These are phyloP conservation scores for Tympanuchus pallidicinctus DNA, from an alignment of 2,113 vertebrate genomes.

Conservation along the genomic window DNA sequence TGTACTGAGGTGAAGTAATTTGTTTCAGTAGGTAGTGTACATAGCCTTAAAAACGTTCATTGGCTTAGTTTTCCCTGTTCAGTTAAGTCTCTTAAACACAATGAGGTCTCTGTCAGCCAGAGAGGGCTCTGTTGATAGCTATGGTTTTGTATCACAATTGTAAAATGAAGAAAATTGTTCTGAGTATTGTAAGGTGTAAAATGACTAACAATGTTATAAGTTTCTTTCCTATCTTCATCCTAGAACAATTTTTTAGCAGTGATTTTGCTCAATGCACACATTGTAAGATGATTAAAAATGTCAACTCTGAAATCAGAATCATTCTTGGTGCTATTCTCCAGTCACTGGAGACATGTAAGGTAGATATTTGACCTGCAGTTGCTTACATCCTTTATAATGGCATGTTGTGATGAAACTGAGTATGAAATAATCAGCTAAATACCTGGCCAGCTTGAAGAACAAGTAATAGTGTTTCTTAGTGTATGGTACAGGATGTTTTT, in stretches of 20 bases:
- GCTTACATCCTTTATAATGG: not conserved
- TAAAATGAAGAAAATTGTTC: not conserved
- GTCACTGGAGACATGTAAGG: not conserved
- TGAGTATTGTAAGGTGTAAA: not conserved
- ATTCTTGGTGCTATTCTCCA: not conserved
- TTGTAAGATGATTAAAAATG: not conserved
- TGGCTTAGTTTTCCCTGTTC: not conserved
- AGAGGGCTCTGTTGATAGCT: not conserved
- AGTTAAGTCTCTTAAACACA: not conserved
- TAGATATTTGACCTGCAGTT: not conserved
- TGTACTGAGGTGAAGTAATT: not conserved
- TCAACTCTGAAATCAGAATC: not conserved
- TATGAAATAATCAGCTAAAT: not conserved
- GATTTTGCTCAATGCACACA: not conserved
- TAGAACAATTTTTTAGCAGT: not conserved
- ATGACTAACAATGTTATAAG: accelerated
- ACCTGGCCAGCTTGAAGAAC: not conserved
- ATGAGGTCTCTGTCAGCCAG: not conserved
- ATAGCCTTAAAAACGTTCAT: not conserved
- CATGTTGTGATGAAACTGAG: not conserved
- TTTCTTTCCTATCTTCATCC: not conserved
- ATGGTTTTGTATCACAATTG: not conserved
- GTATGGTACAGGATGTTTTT: not conserved
- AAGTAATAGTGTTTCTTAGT: not conserved
- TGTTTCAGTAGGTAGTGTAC: not conserved